A percentile compares a stretch with the other conserved stretches of the same genome.
phyloP scores from a whole-genome alignment of 2,888 invertebrate genomes.

The Diplolepis rosae region DNA sequence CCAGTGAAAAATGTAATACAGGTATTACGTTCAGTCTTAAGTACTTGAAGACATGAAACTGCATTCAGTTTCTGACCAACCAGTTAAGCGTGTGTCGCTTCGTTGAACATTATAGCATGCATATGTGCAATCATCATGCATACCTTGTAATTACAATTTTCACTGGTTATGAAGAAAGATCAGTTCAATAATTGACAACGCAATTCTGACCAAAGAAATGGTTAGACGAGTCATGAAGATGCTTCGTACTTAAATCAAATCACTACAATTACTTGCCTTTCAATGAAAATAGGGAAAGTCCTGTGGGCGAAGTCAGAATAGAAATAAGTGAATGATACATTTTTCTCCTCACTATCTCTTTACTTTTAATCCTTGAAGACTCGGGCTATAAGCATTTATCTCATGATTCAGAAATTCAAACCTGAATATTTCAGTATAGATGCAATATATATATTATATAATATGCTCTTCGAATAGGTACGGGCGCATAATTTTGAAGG shows the following conservation, averaged over 20 bases:
- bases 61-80: conserved; percentile 15
- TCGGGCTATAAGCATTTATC: too few species aligned
- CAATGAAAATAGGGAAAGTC: background rate
- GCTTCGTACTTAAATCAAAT: background rate
- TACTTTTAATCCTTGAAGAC: too few species aligned
- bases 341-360: background rate
- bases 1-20: conserved; percentile 9
- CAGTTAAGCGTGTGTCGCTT: background rate
- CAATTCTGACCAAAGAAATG: background rate
- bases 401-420: too few species aligned
- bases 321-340: background rate
- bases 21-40: conserved; percentile 14
- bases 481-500: too few species aligned
- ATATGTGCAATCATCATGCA: background rate
- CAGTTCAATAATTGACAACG: background rate
- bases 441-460: too few species aligned
- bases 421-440: too few species aligned
- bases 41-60: conserved; percentile 3
- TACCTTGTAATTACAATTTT: conserved; percentile 13
- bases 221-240: background rate
- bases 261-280: background rate
- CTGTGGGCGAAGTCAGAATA: background rate
- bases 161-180: background rate
- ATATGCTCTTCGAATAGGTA: too few species aligned
- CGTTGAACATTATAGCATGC: background rate